Percentiles rank a stretch among this genome's conserved stretches.
These are phyloP conservation scores for Brachypalpus laphriformis DNA, from an alignment of 2,888 invertebrate genomes.

Conservation along the genomic window DNA sequence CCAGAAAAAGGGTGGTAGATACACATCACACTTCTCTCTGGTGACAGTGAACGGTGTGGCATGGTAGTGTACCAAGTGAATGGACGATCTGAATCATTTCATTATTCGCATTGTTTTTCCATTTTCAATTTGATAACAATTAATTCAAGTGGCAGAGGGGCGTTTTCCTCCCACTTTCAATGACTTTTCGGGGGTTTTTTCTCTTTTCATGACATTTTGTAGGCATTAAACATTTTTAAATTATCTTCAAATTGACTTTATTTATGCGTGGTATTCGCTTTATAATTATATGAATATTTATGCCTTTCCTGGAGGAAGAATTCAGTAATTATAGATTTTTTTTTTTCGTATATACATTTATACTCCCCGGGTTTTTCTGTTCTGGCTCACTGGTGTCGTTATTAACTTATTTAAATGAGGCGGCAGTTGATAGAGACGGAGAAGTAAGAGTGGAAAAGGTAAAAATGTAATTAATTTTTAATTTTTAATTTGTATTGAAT, in stretches of 20 bases:
- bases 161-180: not conserved
- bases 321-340: constrained; percentile 61
- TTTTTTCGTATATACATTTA: not conserved
- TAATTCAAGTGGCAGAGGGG: constrained; percentile 64
- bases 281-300: constrained; percentile 71
- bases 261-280: constrained; percentile 62
- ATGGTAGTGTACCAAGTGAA: not conserved
- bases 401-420: constrained; percentile 55
- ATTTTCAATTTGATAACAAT: constrained; percentile 71
- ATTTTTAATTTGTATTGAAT: constrained; percentile 26
- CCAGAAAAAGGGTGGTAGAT: not conserved
- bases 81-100: constrained; percentile 61
- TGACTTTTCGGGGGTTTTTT: constrained; percentile 9
- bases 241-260: constrained; percentile 68
- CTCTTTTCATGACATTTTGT: constrained; percentile 12
- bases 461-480: constrained; percentile 24
- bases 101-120: constrained; percentile 64
- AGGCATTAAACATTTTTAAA: constrained; percentile 49
- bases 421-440: not conserved
- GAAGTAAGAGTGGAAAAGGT: not conserved
- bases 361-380: not conserved
- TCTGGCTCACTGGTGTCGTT: constrained; percentile 8
- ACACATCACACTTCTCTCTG: constrained; percentile 47
- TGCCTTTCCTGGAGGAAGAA: constrained; percentile 57
- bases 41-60: constrained; percentile 26